A percentile compares a stretch with the other conserved stretches of the same genome.
Evolutionary conservation across 2,888 invertebrate genomes (phyloP).

Genomic region (Clistopyga incitator): DNA sequence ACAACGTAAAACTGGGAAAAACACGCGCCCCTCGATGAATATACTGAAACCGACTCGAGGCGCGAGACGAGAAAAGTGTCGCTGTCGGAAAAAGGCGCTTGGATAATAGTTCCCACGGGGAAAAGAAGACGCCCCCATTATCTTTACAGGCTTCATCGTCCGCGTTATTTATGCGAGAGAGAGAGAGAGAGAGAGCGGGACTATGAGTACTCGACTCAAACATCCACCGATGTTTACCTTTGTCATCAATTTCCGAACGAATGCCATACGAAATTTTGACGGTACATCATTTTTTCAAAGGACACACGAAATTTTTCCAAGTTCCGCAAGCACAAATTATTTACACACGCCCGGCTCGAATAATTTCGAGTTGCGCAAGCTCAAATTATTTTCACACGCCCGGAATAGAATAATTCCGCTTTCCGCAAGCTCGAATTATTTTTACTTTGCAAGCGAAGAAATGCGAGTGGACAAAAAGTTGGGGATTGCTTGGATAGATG

Average conservation of each 20-base stretch:
- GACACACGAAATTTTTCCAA: neutral
- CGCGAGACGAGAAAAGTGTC: neutral
- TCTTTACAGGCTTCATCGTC: constrained; percentile 46
- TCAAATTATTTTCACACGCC: too few relatives aligned
- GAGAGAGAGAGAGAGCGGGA: too few relatives aligned
- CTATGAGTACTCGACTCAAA: constrained; percentile 11
- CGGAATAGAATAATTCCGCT: too few relatives aligned
- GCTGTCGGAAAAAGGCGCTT: constrained; percentile 34
- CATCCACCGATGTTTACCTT: neutral
- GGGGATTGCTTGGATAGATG: neutral
- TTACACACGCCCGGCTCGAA: too few relatives aligned
- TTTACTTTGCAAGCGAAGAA: neutral
- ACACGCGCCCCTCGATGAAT: constrained; percentile 12
- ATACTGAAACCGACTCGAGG: neutral
- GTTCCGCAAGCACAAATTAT: too few relatives aligned
- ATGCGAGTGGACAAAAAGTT: neutral
- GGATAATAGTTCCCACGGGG: constrained; percentile 42
- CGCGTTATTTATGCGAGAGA: constrained; percentile 43
- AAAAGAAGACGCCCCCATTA: constrained; percentile 38
- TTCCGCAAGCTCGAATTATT: too few relatives aligned
- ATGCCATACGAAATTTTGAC: neutral
- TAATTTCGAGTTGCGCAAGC: too few relatives aligned
- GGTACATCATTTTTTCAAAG: neutral
- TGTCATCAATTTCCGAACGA: constrained; percentile 1
- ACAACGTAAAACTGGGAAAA: constrained; percentile 30